Percentiles rank a stretch among this genome's conserved stretches.
Evolutionary conservation across 1,140 invertebrate species (phyloP).

Genomic region (Cephus cinctus): DNA sequence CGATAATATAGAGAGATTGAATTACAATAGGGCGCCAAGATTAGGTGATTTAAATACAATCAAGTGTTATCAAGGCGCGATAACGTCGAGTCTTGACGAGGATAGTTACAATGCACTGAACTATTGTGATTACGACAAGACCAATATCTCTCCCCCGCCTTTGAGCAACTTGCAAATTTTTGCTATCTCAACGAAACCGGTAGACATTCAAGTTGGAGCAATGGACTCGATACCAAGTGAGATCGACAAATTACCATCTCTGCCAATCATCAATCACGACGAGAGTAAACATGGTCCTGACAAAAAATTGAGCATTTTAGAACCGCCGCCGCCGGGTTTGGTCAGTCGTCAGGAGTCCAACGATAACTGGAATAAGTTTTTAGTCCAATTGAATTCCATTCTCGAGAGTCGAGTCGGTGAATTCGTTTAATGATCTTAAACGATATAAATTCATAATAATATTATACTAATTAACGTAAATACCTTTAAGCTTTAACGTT

Average conservation of each 20-base stretch:
- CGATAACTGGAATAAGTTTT: constrained; percentile 50
- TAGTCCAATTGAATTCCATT: constrained; percentile 49
- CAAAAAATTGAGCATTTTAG: constrained; percentile 45
- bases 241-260: constrained; percentile 38
- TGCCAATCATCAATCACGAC: constrained; percentile 34
- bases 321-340: constrained; percentile 47
- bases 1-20: too few species aligned
- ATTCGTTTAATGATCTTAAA: constrained; percentile 42
- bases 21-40: constrained; percentile 10
- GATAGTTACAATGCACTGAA: background rate
- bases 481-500: too few species aligned
- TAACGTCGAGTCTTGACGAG: constrained; percentile 16
- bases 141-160: constrained; percentile 30
- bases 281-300: constrained; percentile 23
- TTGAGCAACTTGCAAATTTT: constrained; percentile 48
- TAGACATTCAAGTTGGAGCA: constrained; percentile 33
- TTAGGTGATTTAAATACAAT: constrained; percentile 25
- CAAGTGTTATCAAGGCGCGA: constrained; percentile 20
- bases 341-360: constrained; percentile 48
- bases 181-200: constrained; percentile 44
- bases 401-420: constrained; percentile 48
- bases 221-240: constrained; percentile 28
- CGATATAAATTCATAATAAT: background rate
- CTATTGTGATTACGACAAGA: background rate
- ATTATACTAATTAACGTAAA: constrained; percentile 13